Percentiles rank a stretch among this genome's conserved stretches.
Conservation (phyloP, 35 echinoderm and acorn worm species). For the Ophioderma brevispina region DNA sequence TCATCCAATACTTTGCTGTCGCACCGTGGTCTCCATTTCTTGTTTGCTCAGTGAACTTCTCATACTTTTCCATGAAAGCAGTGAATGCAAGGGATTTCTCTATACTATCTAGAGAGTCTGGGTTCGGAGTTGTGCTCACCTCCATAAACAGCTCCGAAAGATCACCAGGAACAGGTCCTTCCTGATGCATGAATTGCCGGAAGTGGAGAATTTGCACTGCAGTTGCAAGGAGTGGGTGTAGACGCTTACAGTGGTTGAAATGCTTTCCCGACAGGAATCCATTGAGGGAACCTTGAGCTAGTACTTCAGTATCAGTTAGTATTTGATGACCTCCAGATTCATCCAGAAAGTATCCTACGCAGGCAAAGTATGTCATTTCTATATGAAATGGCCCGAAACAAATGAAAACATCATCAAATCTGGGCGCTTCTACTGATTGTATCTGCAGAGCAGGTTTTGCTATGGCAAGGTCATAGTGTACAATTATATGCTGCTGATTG, state of each 20-base stretch:
- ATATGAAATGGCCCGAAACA: constrained; percentile 39
- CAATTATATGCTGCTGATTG: constrained; percentile 1
- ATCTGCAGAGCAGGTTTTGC: constrained; percentile 49
- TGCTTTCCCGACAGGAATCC: constrained; percentile 33
- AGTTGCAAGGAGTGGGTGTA: constrained; percentile 34
- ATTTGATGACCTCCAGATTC: constrained; percentile 40
- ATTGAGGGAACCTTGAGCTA: constrained; percentile 39
- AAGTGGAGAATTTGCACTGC: constrained; percentile 48
- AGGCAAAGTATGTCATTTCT: constrained; percentile 21
- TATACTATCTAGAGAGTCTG: background rate
- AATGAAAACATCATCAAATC: constrained; percentile 46
- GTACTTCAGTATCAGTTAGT: constrained; percentile 18
- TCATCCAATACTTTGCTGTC: constrained; percentile 42
- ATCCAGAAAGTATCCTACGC: constrained; percentile 11
- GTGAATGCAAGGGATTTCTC: background rate
- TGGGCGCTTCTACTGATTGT: constrained; percentile 1
- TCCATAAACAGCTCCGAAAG: background rate
- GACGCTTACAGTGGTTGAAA: constrained; percentile 36
- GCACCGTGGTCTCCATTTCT: constrained; percentile 8
- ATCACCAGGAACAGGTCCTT: background rate
- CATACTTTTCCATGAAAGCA: background rate
- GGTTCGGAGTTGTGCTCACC: background rate
- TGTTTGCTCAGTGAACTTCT: background rate
- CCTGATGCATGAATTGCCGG: constrained; percentile 6
- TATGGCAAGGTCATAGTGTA: constrained; percentile 20